Evolutionary conservation across 2,113 vertebrate genomes (phyloP), one percentile per base, ranked within the genome.

Genomic region (Festucalex cinctus): DNA sequence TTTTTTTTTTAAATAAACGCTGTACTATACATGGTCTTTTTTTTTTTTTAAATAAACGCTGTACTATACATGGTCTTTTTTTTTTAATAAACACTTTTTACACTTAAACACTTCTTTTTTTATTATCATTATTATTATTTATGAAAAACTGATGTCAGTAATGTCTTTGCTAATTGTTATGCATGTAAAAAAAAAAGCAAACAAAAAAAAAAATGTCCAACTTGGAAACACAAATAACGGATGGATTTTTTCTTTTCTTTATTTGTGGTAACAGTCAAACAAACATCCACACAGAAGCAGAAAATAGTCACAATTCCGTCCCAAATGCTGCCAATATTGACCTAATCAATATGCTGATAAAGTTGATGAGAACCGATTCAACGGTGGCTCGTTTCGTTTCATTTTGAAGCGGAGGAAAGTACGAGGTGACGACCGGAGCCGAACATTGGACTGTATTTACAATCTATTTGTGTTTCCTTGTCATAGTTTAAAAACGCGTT

Each of bases 181-280:
- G 28, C 28, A 32, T 32, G 28, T 32, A 32, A 32, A 32, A 32
- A 32, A 32, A 32, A 32, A 32, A 32, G n/a, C 28, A 5, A 16
- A 3, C 12, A 4, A 16, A 6, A 17, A 44, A 3, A 44, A 44
- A 44, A 16, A 14, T 14, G 13, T 14, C 51, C 22, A 54, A 14
- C 28, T 26, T 16, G 26, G 1, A 39, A 39, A 60, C 57, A 3
- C 26, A 24, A 1, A 43, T 2, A 59, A 54, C 63, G 37, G 59
- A 58, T 63, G 19, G 66, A 53, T 65, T 39, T 76, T 81, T 86
- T n/a, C n/a, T 83, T 57, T 32, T 57, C 14, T 57, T 57, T 57
- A 57, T 87, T 84, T 87, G 78, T 64, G 69, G 81, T 83, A 81
- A 86, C 81, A 88, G 24, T 76, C 65, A 71, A 26, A 71, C 16